Conservation (phyloP, 2,113 vertebrate genomes). For the Sciurus niger region DNA sequence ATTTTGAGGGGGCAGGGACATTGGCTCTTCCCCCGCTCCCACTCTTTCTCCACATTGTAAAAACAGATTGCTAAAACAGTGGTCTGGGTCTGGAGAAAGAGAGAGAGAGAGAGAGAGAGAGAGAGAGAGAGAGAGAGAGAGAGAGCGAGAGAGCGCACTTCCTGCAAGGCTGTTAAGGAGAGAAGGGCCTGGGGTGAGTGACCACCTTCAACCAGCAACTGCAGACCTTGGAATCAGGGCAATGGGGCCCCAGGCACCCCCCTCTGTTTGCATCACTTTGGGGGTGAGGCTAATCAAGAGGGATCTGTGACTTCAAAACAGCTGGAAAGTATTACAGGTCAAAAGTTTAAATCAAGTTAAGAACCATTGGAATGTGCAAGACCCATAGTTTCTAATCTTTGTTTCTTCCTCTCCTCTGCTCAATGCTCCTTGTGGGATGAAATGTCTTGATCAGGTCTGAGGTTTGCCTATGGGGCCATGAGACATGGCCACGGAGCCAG, state of each 20-base stretch:
- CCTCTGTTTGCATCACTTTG: constrained; percentile 48
- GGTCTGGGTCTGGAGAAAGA: constrained; percentile 65
- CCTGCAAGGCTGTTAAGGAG: background rate
- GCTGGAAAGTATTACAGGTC: constrained; percentile 82
- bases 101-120: background rate
- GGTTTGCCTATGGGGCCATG: background rate
- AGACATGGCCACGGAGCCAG: background rate
- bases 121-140: background rate
- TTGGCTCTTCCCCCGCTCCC: constrained; percentile 35
- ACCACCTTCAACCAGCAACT: background rate
- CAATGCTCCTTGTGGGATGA: background rate
- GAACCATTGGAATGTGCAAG: constrained; percentile 70
- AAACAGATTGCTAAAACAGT: constrained; percentile 82
- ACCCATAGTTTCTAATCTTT: constrained; percentile 49
- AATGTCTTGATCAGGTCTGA: background rate
- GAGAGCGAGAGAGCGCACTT: background rate
- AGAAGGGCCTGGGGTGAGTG: background rate
- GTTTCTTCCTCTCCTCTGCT: constrained; percentile 28
- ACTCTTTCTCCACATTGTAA: constrained; percentile 83
- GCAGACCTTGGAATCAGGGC: background rate
- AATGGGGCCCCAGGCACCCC: constrained; percentile 32
- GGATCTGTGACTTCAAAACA: constrained; percentile 68
- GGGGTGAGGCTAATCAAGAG: constrained; percentile 57
- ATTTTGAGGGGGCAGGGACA: constrained; percentile 82
- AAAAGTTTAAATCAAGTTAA: constrained; percentile 84